Base-by-base conservation (phyloP, 2,797 vertebrate species). In the Urosaurus nigricauda region DNA sequence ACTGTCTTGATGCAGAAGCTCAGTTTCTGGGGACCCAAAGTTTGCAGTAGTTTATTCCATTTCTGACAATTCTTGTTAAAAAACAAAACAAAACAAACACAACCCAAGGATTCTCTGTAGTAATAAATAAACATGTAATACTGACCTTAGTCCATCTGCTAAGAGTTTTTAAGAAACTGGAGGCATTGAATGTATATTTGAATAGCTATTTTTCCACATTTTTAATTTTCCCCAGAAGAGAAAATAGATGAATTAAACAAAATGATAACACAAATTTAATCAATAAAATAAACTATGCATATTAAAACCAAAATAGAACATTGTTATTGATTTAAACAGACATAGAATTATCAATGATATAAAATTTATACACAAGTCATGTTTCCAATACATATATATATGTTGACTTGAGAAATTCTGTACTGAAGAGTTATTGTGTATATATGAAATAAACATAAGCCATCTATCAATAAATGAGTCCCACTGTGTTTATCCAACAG, bases 1-100 rank as follows among this genome's bases (percentile, higher is more conserved):
- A 78, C 58, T 43, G 71, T 21, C 68, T 71, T 71, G 65, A 35
- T 73, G 75, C n/a, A 35, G 79, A 79, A 84, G 75, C n/a, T 79
- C 51, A 8, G 14, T 85, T 85, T 79, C 37, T 73, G 13, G n/a
- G 35, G 35, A 74, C 43, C 56, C 71, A 60, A 53, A 7, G 71
- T 65, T 88, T 77, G 58, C 73, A 35, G 13, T 70, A 58, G 35
- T 79, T 73, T 71, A 79, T 73, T 79, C 26, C 8, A 37, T 71
- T 87, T 71, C 63, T 87, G n/a, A 87, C 7, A 14, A 53, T 13
- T 56, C 21, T 14, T 53, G 43, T 37, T 79, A 32, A 53, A 70
- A 40, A 68, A 21, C 60, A 65, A 40, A 71, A 60, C 7, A 68
- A 68, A 32, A 65, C 7, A 63, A 65, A 40, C 51, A 75, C 8